Evolutionary conservation across 2,888 invertebrate genomes (phyloP), one percentile per base, ranked within the genome.

Genomic region (Slavum lentiscoides): DNA sequence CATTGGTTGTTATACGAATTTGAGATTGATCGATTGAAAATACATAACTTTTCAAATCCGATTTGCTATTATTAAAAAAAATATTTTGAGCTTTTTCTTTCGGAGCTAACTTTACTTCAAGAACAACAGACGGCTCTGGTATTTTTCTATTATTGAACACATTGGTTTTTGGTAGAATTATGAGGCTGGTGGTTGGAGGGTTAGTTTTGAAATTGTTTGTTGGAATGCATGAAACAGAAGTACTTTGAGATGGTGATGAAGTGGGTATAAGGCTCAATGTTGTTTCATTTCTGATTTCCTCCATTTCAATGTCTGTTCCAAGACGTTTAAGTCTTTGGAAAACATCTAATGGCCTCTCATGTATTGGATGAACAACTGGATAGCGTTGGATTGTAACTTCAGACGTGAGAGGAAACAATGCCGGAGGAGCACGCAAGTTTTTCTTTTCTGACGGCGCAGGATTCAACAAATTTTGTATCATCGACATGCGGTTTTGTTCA

Each of bases 261-360:
- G 62, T 37, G 21, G 77, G 77, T 53, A 64, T 70, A 39, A 67
- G 30, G 19, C 67, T 75, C 23, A 77, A 23, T 23, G 77, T 77
- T 64, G 80, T 80, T 64, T 72, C 80, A 66, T 23, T 72, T 37
- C 37, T 30, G 9, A 80, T 19, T 59, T 80, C 82, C 76, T 84
- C 84, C 17, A 85, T 82, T 81, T 84, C 84, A 49, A 85, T 84
- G 55, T 84, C 84, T 13, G 85, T 85, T 21, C 85, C 85, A 17
- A 85, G 83, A 30, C 84, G 83, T 75, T 84, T 84, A 61, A 85
- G 83, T n/a, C 84, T 83, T 73, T 84, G 82, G 2, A 84, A 82
- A 39, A 84, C 84, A 62, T 73, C 80, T 23, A 81, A n/a, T 2
- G 74, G 67, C 3, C 53, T 66, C n/a, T 68, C 61, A 0, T 74